A percentile compares a stretch with the other conserved stretches of the same genome.
Conservation (phyloP, 1,140 invertebrate species). For the Lineus longissimus region DNA sequence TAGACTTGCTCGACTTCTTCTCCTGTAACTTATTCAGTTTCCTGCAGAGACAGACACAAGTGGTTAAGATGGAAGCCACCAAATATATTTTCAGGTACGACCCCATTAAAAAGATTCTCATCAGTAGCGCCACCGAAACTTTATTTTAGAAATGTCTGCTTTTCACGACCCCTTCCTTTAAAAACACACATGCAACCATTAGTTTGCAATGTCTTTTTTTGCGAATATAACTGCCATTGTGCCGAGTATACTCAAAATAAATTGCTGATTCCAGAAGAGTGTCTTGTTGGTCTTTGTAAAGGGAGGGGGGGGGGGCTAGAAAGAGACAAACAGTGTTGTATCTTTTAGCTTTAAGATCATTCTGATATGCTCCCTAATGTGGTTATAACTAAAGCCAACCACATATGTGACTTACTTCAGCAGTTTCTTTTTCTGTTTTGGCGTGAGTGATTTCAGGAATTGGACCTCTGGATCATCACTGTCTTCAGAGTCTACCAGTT, state of each 20-base stretch:
- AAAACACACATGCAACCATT: no score
- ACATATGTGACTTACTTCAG: conserved; percentile 64
- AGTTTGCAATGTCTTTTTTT: no score
- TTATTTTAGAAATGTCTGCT: background rate
- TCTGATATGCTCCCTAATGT: background rate
- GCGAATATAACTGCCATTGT: no score
- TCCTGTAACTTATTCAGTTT: conserved; percentile 76
- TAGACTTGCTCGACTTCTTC: conserved; percentile 46
- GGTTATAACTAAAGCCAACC: background rate
- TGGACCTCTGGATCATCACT: conserved; percentile 66
- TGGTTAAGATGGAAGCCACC: background rate
- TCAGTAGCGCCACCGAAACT: background rate
- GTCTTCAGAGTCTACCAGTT: conserved; percentile 50
- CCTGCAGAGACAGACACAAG: conserved; percentile 53
- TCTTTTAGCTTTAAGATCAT: conserved; percentile 8
- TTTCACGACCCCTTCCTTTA: no score
- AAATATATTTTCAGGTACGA: background rate
- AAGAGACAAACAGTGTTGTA: background rate
- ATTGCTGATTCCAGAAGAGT: no score
- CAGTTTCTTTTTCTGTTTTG: conserved; percentile 85
- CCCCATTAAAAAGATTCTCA: background rate
- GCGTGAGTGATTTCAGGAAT: conserved; percentile 77
- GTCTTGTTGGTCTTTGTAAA: no score
- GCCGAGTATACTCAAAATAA: no score
- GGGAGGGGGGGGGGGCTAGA: background rate